Evolutionary conservation across 2,888 invertebrate genomes (phyloP), one percentile per base, ranked within the genome.

Genomic region (Drosophila anomelani): DNA sequence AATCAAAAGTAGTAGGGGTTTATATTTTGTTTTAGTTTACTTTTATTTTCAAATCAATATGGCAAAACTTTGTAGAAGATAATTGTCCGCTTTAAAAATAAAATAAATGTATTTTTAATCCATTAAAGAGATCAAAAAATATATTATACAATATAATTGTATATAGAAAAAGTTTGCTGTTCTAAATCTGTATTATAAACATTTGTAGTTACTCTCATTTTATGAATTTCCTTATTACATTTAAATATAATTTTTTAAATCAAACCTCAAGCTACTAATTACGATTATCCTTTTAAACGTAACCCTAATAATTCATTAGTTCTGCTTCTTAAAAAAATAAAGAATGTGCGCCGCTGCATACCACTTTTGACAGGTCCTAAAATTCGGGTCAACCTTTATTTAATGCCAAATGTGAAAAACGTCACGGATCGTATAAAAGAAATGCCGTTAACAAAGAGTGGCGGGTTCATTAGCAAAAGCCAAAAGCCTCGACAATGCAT

Each of bases 401-500:
- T n/a, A 36, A 47, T 17, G 9, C n/a, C 15, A 58, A 26, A 36
- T 36, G 36, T 17, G 10, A 9, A 36, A 36, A 12, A 4, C 29
- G 47, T 29, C 29, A 17, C 47, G 32, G 32, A 17, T 49, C 9
- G 47, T 13, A 9, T 9, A 12, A 53, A n/a, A 13, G 36, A 51
- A 36, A 36, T 71, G 10, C 70, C 70, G 70, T 71, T 71, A 71
- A 55, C 60, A 47, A 53, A 15, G 51, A 53, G 34, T 53, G 34
- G 23, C 23, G 70, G 54, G 54, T 71, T 32, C 60, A 61, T 55
- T 61, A 71, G 43, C 61, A 44, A 44, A 49, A 23, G 32, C 49
- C 26, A 47, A 74, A 62, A 69, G 29, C 29, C 47, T n/a, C 47
- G 64, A 32, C 78, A 71, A 77, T 75, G 46, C 75, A 77, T 75